phyloP scores from a whole-genome alignment of 92 coral and sea anemone species.

The Plumapathes pennacea region DNA sequence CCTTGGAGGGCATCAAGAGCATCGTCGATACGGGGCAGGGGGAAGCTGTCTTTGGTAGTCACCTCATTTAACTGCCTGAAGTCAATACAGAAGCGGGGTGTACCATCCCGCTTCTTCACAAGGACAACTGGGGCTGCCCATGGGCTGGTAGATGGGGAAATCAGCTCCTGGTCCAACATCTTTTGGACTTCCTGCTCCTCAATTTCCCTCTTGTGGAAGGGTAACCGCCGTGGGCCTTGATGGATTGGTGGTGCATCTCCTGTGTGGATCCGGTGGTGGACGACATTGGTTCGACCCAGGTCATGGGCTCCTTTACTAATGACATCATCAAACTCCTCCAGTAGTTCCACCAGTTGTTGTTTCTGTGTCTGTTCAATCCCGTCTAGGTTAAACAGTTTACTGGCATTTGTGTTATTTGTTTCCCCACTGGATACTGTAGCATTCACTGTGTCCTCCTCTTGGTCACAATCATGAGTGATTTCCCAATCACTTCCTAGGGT shows the following conservation, averaged over 20 bases:
- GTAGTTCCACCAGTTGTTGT: no score
- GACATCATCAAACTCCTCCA: no score
- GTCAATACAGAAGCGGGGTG: constrained; percentile 29
- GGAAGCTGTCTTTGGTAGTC: constrained; percentile 41
- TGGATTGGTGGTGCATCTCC: constrained; percentile 14
- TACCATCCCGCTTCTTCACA: constrained; percentile 11
- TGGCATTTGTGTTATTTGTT: no score
- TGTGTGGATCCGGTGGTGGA: constrained; percentile 33
- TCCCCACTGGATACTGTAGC: no score
- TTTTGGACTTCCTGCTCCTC: constrained; percentile 16
- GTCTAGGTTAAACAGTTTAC: no score
- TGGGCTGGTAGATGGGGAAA: constrained; percentile 32
- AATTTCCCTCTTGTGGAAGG: constrained; percentile 4
- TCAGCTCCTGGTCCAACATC: constrained; percentile 18
- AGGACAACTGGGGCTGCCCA: constrained; percentile 39
- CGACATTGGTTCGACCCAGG: no score
- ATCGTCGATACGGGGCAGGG: constrained; percentile 34
- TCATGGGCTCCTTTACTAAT: no score
- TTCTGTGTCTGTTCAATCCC: no score
- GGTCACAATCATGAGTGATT: no score
- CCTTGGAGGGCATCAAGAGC: constrained; percentile 36
- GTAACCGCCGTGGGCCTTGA: constrained; percentile 4
- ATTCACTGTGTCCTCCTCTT: no score
- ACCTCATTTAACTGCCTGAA: constrained; percentile 28
- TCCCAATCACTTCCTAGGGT: no score